phyloP scores from a whole-genome alignment of 2,797 vertebrate genomes.

The Intellagama lesueurii region DNA sequence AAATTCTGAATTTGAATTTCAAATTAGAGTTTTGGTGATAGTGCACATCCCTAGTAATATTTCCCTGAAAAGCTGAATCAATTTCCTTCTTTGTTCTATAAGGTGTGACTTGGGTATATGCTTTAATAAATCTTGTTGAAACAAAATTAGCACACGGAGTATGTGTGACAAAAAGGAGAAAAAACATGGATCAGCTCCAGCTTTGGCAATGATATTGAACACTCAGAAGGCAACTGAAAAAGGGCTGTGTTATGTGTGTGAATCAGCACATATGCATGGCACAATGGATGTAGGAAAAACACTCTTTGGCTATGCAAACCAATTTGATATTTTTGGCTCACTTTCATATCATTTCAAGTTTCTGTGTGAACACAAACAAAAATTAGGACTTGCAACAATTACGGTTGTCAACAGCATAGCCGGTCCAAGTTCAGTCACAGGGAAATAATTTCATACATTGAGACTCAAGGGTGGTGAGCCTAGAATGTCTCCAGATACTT shows the following conservation, averaged over 20 bases:
- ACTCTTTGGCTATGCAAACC: not conserved
- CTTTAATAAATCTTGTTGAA: too few species aligned
- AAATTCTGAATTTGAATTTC: too few species aligned
- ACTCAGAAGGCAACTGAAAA: not conserved
- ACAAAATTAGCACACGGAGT: too few species aligned
- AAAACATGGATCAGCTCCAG: not conserved
- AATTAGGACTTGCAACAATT: not conserved
- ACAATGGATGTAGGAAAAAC: not conserved
- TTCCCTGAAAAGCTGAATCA: too few species aligned
- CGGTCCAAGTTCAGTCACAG: not conserved
- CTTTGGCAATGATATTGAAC: not conserved
- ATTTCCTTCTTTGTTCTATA: too few species aligned
- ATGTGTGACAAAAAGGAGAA: not conserved
- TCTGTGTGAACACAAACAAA: not conserved
- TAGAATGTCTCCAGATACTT: slow-evolving; percentile 37
- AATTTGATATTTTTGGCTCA: not conserved
- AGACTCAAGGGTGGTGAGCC: slow-evolving; percentile 17
- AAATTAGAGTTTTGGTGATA: too few species aligned
- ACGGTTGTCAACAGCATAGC: not conserved
- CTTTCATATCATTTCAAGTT: slow-evolving; percentile 29
- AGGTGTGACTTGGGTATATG: too few species aligned
- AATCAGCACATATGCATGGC: not conserved
- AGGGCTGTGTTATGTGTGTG: not conserved
- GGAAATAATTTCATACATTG: accelerated
- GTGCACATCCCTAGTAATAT: too few species aligned